Conservation (phyloP, 1,140 invertebrate species). For the Hylaeus volcanicus region DNA sequence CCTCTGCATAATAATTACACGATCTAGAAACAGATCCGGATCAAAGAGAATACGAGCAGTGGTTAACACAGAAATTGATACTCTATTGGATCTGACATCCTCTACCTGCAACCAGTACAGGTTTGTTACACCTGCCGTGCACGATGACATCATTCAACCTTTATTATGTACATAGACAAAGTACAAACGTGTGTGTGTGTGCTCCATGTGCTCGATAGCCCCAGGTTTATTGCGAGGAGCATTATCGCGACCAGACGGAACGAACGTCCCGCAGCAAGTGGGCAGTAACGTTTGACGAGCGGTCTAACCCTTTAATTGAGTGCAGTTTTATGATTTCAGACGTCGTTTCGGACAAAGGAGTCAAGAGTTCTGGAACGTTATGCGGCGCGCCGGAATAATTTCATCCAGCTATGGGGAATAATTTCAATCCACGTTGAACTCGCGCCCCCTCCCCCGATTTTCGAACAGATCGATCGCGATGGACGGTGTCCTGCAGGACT, state of each 20-base stretch:
- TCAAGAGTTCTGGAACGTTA: constrained; percentile 44
- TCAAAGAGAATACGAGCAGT: no score
- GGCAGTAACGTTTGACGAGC: constrained; percentile 63
- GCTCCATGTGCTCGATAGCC: not conserved
- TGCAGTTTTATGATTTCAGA: constrained; percentile 65
- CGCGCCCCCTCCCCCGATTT: not conserved
- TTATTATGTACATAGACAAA: constrained; percentile 9
- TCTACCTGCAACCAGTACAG: not conserved
- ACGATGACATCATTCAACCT: not conserved
- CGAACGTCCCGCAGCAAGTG: constrained; percentile 55
- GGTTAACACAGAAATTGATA: not conserved
- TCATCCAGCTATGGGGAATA: constrained; percentile 10
- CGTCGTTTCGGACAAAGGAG: constrained; percentile 54
- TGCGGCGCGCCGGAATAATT: constrained; percentile 48
- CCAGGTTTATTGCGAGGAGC: constrained; percentile 46
- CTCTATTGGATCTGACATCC: not conserved
- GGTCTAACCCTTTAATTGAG: constrained; percentile 66
- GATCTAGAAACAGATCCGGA: no score
- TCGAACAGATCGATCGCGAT: constrained; percentile 4
- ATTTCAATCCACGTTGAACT: constrained; percentile 18
- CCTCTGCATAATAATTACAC: no score
- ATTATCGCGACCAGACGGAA: constrained; percentile 61
- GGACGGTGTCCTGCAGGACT: not conserved
- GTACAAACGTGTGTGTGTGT: not conserved
- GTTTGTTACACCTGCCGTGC: constrained; percentile 3